Base-by-base conservation (phyloP, 2,888 invertebrate genomes). In the Caenorhabditis auriculariae region DNA sequence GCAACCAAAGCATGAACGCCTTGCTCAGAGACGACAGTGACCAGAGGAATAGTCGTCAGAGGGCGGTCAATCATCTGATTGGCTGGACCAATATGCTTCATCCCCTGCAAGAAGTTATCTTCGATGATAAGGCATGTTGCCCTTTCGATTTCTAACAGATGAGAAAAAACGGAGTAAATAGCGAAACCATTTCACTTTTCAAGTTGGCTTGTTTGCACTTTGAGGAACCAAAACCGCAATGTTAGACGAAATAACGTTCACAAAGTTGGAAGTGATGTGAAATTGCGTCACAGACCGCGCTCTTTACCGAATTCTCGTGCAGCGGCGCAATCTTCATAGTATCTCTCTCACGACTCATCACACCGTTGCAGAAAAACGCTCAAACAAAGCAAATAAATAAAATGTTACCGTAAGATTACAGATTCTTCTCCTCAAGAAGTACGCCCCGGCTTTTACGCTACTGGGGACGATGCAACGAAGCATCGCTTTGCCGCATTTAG, bases 71-170 rank as follows among this genome's bases (percentile, higher is more conserved):
- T 39, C 56, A 63, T 35, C 43, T 80, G 55, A 72, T 80, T 43
- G 65, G 68, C 15, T 80, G 79, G 79, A 69, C 79, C 24, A 76
- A 73, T 29, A 63, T 74, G 68, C 66, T 80, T 27, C 76, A 77
- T 55, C 78, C 78, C 7, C 69, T 79, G 24, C 68, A 73, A 6
- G 77, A 78, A 45, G 54, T 80, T 12, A 63, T 71, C n/a, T 64
- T 80, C 51, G 59, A 54, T 28, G 79, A 80, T 45, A 76, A 78
- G 66, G 77, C 77, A 19, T 42, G 57, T 48, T 17, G 35, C n/a
- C n/a, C n/a, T 32, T 12, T 32, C 35, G n/a, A 9, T 12, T 12
- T 32, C 35, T 32, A 12, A n/a, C n/a, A n/a, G 43, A 19, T 23
- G 42, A 27, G 54, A 54, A 15, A 47, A 44, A 43, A 51, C 48